Evolutionary conservation across 2,113 vertebrate species (phyloP), one percentile per base, ranked within the genome.

Genomic region (Morone saxatilis): DNA sequence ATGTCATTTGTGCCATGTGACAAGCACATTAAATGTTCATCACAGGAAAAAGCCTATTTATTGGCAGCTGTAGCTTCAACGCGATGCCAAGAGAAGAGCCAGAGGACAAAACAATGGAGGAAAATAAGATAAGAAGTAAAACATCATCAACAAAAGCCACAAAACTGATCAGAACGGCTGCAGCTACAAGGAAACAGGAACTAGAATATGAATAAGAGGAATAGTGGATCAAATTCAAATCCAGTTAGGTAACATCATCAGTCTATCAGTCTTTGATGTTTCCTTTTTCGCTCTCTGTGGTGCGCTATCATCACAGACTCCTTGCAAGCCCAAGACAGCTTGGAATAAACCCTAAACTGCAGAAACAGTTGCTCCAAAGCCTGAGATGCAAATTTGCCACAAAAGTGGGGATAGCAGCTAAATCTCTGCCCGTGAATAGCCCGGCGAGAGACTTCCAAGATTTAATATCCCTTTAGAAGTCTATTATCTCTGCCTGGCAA

Each of bases 21-120:
- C 69, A 53, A 85, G 68, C 48, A 31, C 87, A 92, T 94, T 90
- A 93, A 92, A 92, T 82, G 85, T 91, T 92, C 91, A 94, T 94
- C 92, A 91, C 85, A 93, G 79, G 87, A 89, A 91, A 90, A 89
- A 80, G 61, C 54, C 60, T 11, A 50, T 89, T 91, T 83, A 89
- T 63, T 89, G 86, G 86, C 88, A 91, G 87, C 76, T 84, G 88
- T 59, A 82, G 66, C 85, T 91, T 88, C n/a, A 90, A 79, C 66
- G 17, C 16, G 19, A 53, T 38, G 71, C 80, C 88, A 87, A 81
- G 72, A 87, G 72, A 87, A 69, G 77, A 81, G 85, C 84, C 85
- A 80, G 80, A 76, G 83, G 88, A 85, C 78, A 71, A 76, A 87
- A 87, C 78, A 82, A 75, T 36, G 59, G 61, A 77, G 47, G 59